Evolutionary conservation across 2,888 invertebrate genomes (phyloP), one percentile per base, ranked within the genome.

Genomic region (Chrysotoxum bicinctum): DNA sequence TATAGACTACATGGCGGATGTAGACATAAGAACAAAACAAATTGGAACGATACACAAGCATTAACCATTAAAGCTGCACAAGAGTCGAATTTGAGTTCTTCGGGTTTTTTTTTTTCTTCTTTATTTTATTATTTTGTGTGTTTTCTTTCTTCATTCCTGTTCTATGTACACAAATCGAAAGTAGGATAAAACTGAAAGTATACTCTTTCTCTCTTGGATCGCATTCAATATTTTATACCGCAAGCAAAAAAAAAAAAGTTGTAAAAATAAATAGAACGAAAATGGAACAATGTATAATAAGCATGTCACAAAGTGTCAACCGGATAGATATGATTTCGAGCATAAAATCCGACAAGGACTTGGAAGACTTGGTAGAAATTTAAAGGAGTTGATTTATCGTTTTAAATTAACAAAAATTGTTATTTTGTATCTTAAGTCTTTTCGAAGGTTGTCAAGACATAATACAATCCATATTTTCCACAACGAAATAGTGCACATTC

Each of bases 171-270:
- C 72, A 80, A 76, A 84, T 76, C 72, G 80, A 84, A 84, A 84
- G 84, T 84, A 76, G 75, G 72, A 72, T 84, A 84, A 75, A 75
- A 84, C 69, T 75, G 78, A 83, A 79, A 83, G 84, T 80, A 72
- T 64, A 45, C 45, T 62, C 9, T 6, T n/a, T 12, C 35, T 58
- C 14, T 45, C 72, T 80, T 84, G 84, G 84, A 84, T 45, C 32
- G 72, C 75, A 62, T 84, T 84, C 84, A 84, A 84, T n/a, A n/a
- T 72, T 75, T 84, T 66, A 12, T 26, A 6, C 56, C 58, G 30
- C 54, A 56, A 21, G 23, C 2, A 3, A 35, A 12, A 12, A 32
- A 12, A 19, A 56, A 32, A 21, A 58, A 50, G 66, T 30, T 37
- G 9, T 21, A 43, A 43, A 37, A 58, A 40, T 62, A 37, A 68